Percentiles rank a stretch among this genome's conserved stretches.
Conservation (phyloP, 2,113 vertebrate species). For the Bungarus multicinctus region DNA sequence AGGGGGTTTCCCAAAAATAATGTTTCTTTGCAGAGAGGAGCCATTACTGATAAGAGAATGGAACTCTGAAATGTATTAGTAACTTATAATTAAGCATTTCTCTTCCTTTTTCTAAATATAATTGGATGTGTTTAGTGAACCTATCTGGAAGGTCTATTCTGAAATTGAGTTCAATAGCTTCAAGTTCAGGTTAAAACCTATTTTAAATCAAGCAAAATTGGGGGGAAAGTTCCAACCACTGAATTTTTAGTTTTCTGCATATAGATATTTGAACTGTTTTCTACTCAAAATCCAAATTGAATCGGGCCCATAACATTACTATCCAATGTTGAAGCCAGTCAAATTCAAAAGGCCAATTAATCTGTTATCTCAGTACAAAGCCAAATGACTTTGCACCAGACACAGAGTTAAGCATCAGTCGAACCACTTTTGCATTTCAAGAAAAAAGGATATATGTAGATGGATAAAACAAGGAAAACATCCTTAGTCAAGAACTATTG, state of each 20-base stretch:
- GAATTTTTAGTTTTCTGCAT: not conserved
- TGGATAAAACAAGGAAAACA: not conserved
- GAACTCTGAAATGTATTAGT: not conserved
- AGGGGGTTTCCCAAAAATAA: not conserved
- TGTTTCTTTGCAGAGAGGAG: not conserved
- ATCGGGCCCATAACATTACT: not conserved
- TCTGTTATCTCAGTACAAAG: not conserved
- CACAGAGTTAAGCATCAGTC: not conserved
- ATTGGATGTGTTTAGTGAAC: not conserved
- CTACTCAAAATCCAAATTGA: not conserved
- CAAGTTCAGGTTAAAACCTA: not conserved
- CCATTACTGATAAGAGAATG: not conserved
- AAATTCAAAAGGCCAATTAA: not conserved
- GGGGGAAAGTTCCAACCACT: not conserved
- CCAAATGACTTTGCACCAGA: not conserved
- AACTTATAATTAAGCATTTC: not conserved
- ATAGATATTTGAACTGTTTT: not conserved
- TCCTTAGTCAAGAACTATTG: not conserved
- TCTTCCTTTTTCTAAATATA: not conserved
- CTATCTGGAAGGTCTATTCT: not conserved
- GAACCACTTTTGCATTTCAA: not conserved
- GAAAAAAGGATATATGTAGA: not conserved
- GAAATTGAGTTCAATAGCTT: not conserved
- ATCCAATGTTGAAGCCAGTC: not conserved
- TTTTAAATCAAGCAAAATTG: not conserved